Percentiles rank a stretch among this genome's conserved stretches.
Conservation (phyloP, 2,797 vertebrate genomes). For the Mus spretus region DNA sequence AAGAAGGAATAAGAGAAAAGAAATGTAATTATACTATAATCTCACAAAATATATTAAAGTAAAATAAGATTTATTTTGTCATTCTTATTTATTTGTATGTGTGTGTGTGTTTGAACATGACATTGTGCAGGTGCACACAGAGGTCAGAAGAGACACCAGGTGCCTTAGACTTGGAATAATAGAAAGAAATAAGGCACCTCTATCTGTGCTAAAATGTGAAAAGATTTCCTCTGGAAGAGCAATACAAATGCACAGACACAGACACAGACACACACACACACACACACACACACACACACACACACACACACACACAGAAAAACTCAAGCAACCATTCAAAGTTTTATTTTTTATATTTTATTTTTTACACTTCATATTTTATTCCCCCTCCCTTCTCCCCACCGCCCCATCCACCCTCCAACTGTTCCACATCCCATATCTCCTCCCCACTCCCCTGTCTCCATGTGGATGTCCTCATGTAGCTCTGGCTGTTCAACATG, state of each 20-base stretch:
- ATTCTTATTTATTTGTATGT: background rate
- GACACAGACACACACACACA: background rate
- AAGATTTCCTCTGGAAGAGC: background rate
- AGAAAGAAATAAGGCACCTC: background rate
- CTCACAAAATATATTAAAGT: background rate
- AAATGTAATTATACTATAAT: background rate
- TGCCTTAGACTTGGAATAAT: background rate
- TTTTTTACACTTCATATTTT: no score
- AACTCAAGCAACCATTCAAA: no score
- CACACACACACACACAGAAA: no score
- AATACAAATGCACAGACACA: background rate
- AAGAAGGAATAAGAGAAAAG: background rate
- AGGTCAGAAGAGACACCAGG: background rate
- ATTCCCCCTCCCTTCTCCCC: no score
- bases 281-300: background rate
- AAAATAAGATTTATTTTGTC: background rate
- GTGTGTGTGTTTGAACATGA: background rate
- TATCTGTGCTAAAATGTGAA: background rate
- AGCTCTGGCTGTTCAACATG: background rate
- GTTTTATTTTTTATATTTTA: no score
- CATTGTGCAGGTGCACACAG: background rate
- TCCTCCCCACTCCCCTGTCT: no score
- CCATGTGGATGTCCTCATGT: no score
- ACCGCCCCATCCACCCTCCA: no score
- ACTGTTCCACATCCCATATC: no score